Base-by-base conservation (phyloP, 2,113 vertebrate genomes). In the Turnix velox region DNA sequence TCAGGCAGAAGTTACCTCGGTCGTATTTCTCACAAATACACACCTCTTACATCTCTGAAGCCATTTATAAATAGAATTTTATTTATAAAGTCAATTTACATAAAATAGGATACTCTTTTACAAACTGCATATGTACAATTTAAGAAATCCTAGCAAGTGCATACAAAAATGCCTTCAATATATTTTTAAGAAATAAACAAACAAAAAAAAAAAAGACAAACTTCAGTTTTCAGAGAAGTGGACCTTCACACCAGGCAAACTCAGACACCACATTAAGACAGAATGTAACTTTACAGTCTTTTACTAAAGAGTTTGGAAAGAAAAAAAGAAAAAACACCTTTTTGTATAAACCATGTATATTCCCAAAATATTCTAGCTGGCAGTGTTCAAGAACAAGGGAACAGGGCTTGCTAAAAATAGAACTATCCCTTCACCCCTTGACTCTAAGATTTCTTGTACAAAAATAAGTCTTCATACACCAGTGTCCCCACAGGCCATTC, bases 21-120 rank as follows among this genome's bases (percentile, higher is more conserved):
- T 16, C 30, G 51, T 39, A 54, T 39, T 68, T 57, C 54, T 37
- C 31, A 10, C 24, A 62, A 45, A 75, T 7, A 77, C 3, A 84
- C 5, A 0, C 35, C 69, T 16, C 62, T 76, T 46, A 25, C 13
- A 91, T 63, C 24, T 28, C 24, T 23, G 3, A 67, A 85, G 55
- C 84, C 66, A 81, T 93, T 98, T 98, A 99, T 99, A 99, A 99
- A 99, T 99, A 99, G 97, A 98, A 82, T 95, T 98, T 98, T 98
- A 98, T 99, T 99, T 98, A 98, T 98, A 98, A 98, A 98, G 98
- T 94, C 96, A 90, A 97, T 98, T 98, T 98, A 98, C 98, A 98
- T 98, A 98, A 99, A 99, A 99, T 98, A 99, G 96, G 89, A 92
- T 96, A 97, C 91, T 97, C 97, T 98, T 96, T 98, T 98, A 98